Conservation (phyloP, 2,113 vertebrate species). For the Gobius niger region DNA sequence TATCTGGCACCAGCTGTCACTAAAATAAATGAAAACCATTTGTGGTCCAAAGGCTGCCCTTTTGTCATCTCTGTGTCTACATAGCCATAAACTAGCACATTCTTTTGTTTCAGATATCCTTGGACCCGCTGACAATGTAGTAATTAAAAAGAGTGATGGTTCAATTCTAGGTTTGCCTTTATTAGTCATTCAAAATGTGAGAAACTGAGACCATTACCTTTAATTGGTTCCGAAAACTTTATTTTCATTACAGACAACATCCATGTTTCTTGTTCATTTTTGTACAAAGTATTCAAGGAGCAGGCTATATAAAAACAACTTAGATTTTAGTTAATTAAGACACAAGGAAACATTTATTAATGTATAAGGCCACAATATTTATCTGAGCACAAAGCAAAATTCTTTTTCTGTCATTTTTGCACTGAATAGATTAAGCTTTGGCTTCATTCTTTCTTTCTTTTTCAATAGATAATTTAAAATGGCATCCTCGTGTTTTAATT, state of each 20-base stretch:
- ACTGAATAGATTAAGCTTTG: conserved; percentile 24
- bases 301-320: conserved; percentile 34
- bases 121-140: not conserved
- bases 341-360: conserved; percentile 18
- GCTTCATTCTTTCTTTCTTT: conserved; percentile 9
- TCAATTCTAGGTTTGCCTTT: no score
- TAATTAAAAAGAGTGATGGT: no score
- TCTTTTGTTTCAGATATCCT: not conserved
- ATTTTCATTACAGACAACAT: conserved; percentile 59
- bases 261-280: conserved; percentile 19
- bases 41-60: conserved; percentile 3
- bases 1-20: not conserved
- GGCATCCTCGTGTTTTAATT: conserved; percentile 10
- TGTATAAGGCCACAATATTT: not conserved
- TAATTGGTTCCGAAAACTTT: conserved; percentile 53
- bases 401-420: not conserved
- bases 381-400: not conserved
- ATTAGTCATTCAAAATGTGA: not conserved
- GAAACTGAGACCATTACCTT: conserved; percentile 3
- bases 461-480: conserved; percentile 10
- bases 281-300: conserved; percentile 22
- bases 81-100: not conserved
- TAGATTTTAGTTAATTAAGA: conserved; percentile 20
- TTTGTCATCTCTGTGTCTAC: conserved; percentile 1
- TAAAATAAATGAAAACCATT: not conserved